Evolutionary conservation across 2,797 vertebrate species (phyloP).

Genomic region (Chelon labrosus): DNA sequence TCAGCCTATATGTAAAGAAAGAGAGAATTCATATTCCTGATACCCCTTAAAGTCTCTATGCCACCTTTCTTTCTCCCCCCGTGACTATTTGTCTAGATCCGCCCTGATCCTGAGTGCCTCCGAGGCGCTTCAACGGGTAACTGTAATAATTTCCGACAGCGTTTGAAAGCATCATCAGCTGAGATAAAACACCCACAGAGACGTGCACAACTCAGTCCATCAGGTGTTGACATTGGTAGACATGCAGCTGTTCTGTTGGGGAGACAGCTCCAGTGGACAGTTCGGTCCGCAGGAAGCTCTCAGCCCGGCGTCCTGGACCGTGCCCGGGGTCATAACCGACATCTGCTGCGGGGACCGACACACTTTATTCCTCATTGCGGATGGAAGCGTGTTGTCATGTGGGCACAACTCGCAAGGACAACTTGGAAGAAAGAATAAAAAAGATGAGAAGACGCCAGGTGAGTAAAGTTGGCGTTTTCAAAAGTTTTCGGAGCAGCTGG

Average conservation of each 20-base stretch:
- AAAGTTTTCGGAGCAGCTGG: too few relatives aligned
- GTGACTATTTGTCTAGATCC: too few relatives aligned
- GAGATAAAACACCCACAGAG: rapidly evolving
- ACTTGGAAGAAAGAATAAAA: conserved; percentile 74
- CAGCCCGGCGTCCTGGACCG: conserved; percentile 58
- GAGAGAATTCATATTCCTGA: too few relatives aligned
- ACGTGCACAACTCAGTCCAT: rapidly evolving
- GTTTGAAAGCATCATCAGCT: conserved; percentile 30
- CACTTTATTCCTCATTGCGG: conserved; percentile 78
- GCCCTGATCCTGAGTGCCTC: too few relatives aligned
- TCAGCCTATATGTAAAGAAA: too few relatives aligned
- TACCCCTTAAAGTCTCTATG: too few relatives aligned
- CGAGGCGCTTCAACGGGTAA: rapidly evolving
- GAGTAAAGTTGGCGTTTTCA: neutral
- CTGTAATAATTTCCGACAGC: rapidly evolving
- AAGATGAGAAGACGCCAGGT: conserved; percentile 53
- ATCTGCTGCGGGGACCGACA: conserved; percentile 84
- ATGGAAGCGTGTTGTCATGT: conserved; percentile 77
- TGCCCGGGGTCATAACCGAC: conserved; percentile 34
- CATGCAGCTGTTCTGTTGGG: conserved; percentile 78
- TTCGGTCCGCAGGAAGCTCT: conserved; percentile 40
- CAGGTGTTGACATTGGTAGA: conserved; percentile 35
- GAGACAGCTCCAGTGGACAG: conserved; percentile 72
- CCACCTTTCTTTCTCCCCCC: too few relatives aligned
- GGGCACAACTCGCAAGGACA: conserved; percentile 84